Percentiles rank a stretch among this genome's conserved stretches.
Conservation (phyloP, 2,797 vertebrate genomes). For the Setipinna tenuifilis region DNA sequence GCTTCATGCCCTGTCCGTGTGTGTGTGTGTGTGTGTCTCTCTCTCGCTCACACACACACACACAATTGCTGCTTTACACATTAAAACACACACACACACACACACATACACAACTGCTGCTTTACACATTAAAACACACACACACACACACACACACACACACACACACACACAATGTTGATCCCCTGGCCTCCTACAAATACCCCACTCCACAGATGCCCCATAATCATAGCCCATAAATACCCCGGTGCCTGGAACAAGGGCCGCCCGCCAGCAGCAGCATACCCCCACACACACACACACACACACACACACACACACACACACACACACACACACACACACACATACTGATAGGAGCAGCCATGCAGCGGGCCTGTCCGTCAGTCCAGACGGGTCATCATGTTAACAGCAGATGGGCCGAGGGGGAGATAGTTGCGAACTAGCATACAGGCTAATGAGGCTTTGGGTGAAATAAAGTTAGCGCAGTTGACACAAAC, state of each 20-base stretch:
- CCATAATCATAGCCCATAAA: background rate
- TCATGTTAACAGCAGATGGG: background rate
- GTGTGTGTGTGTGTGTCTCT: no score
- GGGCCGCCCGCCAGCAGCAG: no score
- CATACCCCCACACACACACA: no score
- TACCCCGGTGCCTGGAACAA: background rate
- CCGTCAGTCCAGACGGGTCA: background rate
- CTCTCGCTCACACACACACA: background rate
- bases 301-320: no score
- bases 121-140: no score
- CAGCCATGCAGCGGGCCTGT: no score
- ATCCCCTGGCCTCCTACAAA: background rate
- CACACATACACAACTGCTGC: background rate
- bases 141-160: conserved; percentile 27
- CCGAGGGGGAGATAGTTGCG: background rate
- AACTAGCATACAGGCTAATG: background rate
- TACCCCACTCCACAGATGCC: background rate
- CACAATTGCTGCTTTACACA: background rate
- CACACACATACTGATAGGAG: no score
- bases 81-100: background rate
- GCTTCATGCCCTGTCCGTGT: background rate
- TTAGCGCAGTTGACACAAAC: background rate
- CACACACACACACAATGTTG: background rate
- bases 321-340: no score
- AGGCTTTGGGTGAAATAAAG: background rate